Base-by-base conservation (phyloP, 2,888 invertebrate species). In the Drosophila antonietae region DNA sequence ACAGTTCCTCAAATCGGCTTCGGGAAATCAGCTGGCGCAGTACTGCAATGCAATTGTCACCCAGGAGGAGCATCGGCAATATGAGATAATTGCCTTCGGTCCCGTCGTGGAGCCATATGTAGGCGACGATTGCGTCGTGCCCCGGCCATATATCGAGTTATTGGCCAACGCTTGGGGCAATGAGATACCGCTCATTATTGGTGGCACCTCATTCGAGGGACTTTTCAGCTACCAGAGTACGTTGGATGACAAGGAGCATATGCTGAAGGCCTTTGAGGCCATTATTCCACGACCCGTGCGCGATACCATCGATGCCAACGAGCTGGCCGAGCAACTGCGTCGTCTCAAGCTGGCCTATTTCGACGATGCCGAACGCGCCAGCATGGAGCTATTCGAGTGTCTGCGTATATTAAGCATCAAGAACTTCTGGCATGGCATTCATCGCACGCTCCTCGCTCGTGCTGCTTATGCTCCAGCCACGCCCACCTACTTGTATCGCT, bases 341-440 rank as follows among this genome's bases (percentile, higher is more conserved):
- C 68, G 71, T 10, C 53, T 91, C 0, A 88, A 82, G 58, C 49
- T 73, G 28, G 73, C 81, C n/a, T 83, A 90, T 51, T 91, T 91
- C 39, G 91, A 84, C 0, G 77, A 80, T 14, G 76, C 73, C 7
- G 61, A 73, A 0, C 74, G 88, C 0, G 35, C 31, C 51, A 63
- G 56, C 65, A 83, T 83, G 83, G 86, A 83, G 41, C 66, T 83
- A 2, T 83, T 62, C 33, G 83, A 83, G 56, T 88, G 88, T 23
- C 66, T 88, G 8, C 83, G 86, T 9, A 33, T 83, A 4, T 44
- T 83, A 44, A 88, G 83, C 23, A 39, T 85, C 10, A 83, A 83
- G 70, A 73, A 89, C 55, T 93, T 93, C 59, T 93, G 92, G 93
- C 93, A 93, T 65, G 92, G 90, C 57, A 91, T 93, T 31, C 92